Evolutionary conservation across 2,797 vertebrate genomes (phyloP), one percentile per base, ranked within the genome.

Genomic region (Steatocranus sp.): DNA sequence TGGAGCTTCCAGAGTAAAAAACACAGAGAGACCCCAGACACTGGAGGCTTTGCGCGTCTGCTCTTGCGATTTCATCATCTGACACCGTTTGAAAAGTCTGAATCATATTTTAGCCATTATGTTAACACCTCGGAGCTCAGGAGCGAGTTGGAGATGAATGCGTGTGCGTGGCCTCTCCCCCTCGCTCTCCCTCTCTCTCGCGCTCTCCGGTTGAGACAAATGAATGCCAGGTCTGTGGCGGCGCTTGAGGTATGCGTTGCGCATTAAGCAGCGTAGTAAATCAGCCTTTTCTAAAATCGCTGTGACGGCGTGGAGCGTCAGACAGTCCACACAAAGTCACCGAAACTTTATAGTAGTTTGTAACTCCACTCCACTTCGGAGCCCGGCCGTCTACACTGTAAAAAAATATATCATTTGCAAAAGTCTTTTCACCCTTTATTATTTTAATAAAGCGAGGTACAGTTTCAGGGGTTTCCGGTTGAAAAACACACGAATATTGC

Each of bases 21-120:
- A 68, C 83, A 70, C 23, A 70, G 83, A 23, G 88, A 93, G 91
- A 94, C 90, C 91, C 90, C 91, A 91, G 93, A 89, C 93, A 90
- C 87, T 87, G 80, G 89, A 83, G 83, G 86, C 87, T 82, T 61
- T 30, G 75, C 85, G 82, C 85, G 50, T 50, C n/a, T 17, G 43
- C 83, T 85, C 87, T 48, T 78, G 41, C 83, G 87, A 85, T 89
- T 90, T 90, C 86, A 95, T 93, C 93, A 91, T 88, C 83, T 89
- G 93, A 95, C 94, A 90, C 81, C 92, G 95, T 95, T 96, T 95
- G 91, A 95, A 95, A 95, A 88, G 93, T 92, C 91, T 91, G 92
- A 93, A 93, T 95, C 94, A 95, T 94, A 95, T 96, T 95, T 95
- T 94, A 95, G 84, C 80, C 89, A 91, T 94, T 93, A 89, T 94